A percentile compares a stretch with the other conserved stretches of the same genome.
Conservation (phyloP, 2,113 vertebrate species). For the Raphicerus campestris region DNA sequence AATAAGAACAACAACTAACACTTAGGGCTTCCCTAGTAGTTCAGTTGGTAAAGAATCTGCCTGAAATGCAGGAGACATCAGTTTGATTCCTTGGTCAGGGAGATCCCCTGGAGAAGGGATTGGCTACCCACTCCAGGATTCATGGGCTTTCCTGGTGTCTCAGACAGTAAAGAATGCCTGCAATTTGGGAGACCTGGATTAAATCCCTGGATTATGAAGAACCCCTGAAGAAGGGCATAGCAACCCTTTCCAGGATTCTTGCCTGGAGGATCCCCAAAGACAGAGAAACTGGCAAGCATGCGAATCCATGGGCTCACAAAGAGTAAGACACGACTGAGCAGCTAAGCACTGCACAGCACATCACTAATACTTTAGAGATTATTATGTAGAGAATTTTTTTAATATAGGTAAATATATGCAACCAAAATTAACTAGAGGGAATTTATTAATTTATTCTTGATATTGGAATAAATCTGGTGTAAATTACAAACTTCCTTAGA, state of each 20-base stretch:
- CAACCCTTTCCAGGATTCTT: neutral
- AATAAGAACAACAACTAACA: neutral
- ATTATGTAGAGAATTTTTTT: neutral
- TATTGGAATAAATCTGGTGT: neutral
- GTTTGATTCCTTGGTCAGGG: neutral
- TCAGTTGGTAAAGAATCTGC: neutral
- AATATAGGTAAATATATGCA: neutral
- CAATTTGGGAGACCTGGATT: neutral
- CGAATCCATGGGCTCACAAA: rapidly evolving
- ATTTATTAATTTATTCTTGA: neutral
- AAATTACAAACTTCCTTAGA: neutral
- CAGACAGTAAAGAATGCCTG: neutral
- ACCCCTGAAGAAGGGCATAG: neutral
- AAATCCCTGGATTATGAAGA: neutral
- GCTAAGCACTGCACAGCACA: neutral
- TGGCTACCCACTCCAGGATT: neutral
- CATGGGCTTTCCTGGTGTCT: neutral
- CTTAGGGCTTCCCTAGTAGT: neutral
- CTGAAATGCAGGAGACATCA: neutral
- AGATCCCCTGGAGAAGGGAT: neutral
- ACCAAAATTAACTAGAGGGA: neutral
- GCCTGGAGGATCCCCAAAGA: neutral
- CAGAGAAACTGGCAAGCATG: neutral
- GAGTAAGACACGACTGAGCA: neutral
- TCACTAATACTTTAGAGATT: rapidly evolving